Percentiles rank a stretch among this genome's conserved stretches.
These are phyloP conservation scores for Carollia perspicillata DNA, from an alignment of 2,113 vertebrate species.

Conservation along the genomic window DNA sequence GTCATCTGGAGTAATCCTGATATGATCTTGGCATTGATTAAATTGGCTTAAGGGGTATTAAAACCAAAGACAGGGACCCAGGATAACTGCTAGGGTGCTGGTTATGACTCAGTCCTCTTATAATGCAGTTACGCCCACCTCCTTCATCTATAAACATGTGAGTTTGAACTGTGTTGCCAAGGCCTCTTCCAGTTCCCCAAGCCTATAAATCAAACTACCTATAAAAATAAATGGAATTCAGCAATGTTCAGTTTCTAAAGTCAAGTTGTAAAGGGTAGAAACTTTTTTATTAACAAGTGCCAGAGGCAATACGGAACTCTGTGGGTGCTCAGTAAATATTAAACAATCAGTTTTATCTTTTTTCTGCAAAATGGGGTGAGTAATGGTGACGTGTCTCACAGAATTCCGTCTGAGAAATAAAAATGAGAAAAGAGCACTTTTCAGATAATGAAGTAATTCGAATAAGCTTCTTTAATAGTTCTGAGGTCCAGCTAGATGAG, in stretches of 20 bases:
- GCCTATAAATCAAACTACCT: constrained; percentile 38
- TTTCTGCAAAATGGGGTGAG: constrained; percentile 58
- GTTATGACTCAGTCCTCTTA: neutral
- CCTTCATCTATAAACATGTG: constrained; percentile 22
- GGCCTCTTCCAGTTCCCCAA: constrained; percentile 23
- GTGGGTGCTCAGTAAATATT: constrained; percentile 61
- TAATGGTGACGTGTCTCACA: constrained; percentile 60
- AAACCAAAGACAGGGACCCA: neutral
- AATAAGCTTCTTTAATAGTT: constrained; percentile 54
- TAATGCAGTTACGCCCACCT: constrained; percentile 3
- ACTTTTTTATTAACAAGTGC: constrained; percentile 57
- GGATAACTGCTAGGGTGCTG: neutral
- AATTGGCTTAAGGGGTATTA: neutral
- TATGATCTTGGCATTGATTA: neutral
- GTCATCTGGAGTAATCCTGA: neutral
- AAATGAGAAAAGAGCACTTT: constrained; percentile 71
- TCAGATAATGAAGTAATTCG: constrained; percentile 61
- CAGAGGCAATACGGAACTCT: constrained; percentile 29
- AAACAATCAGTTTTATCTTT: constrained; percentile 57
- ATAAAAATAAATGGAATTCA: constrained; percentile 51
- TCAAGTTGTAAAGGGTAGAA: constrained; percentile 46
- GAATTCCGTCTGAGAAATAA: constrained; percentile 48
- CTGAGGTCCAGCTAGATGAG: constrained; percentile 50
- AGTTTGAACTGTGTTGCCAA: neutral
- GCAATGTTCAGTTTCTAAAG: constrained; percentile 46